Base-by-base conservation (phyloP, 2,113 vertebrate species). In the Monopterus albus region DNA sequence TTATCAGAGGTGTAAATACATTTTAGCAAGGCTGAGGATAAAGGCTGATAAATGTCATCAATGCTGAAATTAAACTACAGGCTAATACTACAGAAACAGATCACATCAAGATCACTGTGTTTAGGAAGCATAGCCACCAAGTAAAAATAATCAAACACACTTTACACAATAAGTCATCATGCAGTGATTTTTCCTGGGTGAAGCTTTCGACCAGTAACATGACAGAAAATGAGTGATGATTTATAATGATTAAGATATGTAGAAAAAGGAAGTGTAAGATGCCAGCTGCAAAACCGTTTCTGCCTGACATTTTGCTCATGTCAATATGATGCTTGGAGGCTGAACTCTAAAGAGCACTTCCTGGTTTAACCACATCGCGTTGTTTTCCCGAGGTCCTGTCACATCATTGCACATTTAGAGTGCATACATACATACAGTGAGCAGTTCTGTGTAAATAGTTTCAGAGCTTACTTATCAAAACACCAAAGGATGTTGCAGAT, bases 221-320 rank as follows among this genome's bases (percentile, higher is more conserved):
- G 7, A 20, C 29, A 29, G 25, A 15, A 42, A 52, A 75, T 23
- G 4, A 57, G 50, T n/a, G 3, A 64, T 57, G 5, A 45, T 45
- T 45, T 23, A 45, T 56, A 39, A 50, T n/a, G 4, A 40, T 35
- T 52, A 5, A 43, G n/a, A n/a, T n/a, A n/a, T n/a, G n/a, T n/a
- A n/a, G n/a, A 53, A 31, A 5, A 31, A 31, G 5, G 8, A 31
- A 31, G 29, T 14, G 8, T 2, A 18, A 14, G 61, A 9, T 35
- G 63, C 9, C 3, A 57, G 53, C 65, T 47, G 15, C 7, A 40
- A 28, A 23, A 40, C 29, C 1, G 25, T 52, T 73, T 74, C 26
- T 65, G 8, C 29, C 20, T 60, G 65, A 71, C 77, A 84, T 84
- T 77, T 80, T 61, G 25, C 29, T 43, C 51, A 50, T 40, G 51